phyloP scores from a whole-genome alignment of 1,140 invertebrate species.

The Bombus consobrinus region DNA sequence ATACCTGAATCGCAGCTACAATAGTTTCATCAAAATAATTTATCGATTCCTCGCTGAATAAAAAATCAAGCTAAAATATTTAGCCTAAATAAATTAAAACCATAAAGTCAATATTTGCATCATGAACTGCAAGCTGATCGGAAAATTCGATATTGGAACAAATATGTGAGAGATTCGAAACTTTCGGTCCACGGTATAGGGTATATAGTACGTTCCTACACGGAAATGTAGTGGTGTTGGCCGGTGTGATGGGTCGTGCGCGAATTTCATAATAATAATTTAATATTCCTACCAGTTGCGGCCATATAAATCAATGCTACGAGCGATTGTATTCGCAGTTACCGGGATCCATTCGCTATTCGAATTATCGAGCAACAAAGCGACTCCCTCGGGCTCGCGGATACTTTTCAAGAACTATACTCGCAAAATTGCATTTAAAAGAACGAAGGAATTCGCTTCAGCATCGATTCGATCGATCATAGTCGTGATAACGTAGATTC shows the following conservation, averaged over 20 bases:
- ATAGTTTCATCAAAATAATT: no score
- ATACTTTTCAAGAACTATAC: neutral
- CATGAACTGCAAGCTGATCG: neutral
- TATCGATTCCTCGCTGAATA: no score
- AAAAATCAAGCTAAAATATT: neutral
- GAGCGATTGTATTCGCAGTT: slow-evolving; percentile 15
- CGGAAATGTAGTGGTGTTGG: neutral
- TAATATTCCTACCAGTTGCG: slow-evolving; percentile 31
- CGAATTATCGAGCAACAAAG: slow-evolving; percentile 1
- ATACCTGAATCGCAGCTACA: no score
- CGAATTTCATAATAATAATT: slow-evolving; percentile 46
- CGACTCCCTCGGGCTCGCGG: neutral
- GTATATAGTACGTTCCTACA: neutral
- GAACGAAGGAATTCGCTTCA: neutral
- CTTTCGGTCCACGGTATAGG: neutral
- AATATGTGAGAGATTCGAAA: neutral
- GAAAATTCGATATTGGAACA: neutral
- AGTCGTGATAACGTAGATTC: neutral
- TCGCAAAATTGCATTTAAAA: neutral
- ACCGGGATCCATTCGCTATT: neutral
- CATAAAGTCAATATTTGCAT: neutral
- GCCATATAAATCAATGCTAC: slow-evolving; percentile 30
- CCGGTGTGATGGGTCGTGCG: neutral
- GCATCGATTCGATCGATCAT: neutral
- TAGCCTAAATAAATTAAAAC: neutral